A percentile compares a stretch with the other conserved stretches of the same genome.
Evolutionary conservation across 2,113 vertebrate genomes (phyloP).

Genomic region (Columba janthina): DNA sequence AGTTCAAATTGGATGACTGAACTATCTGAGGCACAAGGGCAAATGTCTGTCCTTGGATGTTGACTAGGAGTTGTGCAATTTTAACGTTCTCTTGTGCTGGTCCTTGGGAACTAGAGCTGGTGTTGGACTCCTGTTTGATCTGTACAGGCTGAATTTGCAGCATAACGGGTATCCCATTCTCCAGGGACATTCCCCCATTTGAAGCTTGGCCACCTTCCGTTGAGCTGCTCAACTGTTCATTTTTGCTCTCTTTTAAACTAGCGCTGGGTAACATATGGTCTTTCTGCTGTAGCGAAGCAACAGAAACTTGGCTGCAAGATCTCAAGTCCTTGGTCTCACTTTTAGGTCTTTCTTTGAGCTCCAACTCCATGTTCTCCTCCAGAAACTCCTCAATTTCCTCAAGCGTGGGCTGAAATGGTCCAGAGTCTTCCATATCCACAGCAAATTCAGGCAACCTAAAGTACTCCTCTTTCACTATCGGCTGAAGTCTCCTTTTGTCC

Average conservation of each 20-base stretch:
- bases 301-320: slow-evolving; percentile 70
- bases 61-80: slow-evolving; percentile 90
- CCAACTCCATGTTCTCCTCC: slow-evolving; percentile 92
- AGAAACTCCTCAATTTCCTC: slow-evolving; percentile 97
- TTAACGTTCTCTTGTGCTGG: slow-evolving; percentile 85
- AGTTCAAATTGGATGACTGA: slow-evolving; percentile 82
- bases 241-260: slow-evolving; percentile 71
- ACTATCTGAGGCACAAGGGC: slow-evolving; percentile 91
- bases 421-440: slow-evolving; percentile 83
- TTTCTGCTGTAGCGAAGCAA: slow-evolving; percentile 70
- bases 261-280: slow-evolving; percentile 80
- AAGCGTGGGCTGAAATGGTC: slow-evolving; percentile 92
- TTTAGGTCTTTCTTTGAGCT: slow-evolving; percentile 79
- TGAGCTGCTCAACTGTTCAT: slow-evolving; percentile 45
- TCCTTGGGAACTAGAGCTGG: slow-evolving; percentile 68
- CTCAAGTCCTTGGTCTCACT: slow-evolving; percentile 72
- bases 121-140: slow-evolving; percentile 84
- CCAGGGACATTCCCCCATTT: slow-evolving; percentile 64
- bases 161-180: slow-evolving; percentile 82
- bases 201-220: slow-evolving; percentile 71
- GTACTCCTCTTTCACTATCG: slow-evolving; percentile 82
- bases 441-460: slow-evolving; percentile 83
- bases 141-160: slow-evolving; percentile 90
- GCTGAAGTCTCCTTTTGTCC: slow-evolving; percentile 79
- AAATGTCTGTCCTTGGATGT: slow-evolving; percentile 94